Evolutionary conservation across 2,888 invertebrate species (phyloP).

Genomic region (Drosophila cracens): DNA sequence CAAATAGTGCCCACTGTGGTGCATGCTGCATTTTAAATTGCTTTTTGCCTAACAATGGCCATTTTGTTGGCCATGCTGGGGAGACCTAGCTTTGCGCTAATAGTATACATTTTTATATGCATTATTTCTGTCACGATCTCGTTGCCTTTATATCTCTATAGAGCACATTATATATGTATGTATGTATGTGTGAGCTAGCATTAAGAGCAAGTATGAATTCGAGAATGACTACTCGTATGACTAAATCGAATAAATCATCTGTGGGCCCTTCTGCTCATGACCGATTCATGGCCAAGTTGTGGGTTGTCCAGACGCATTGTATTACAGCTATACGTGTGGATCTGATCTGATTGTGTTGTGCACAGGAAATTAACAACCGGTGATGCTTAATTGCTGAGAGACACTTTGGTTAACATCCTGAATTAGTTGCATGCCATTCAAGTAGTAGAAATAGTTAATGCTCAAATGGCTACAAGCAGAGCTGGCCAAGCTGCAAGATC

Average conservation of each 20-base stretch:
- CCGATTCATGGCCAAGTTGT: constrained; percentile 50
- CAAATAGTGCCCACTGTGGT: constrained; percentile 40
- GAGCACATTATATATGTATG: constrained; percentile 25
- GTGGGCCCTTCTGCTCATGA: constrained; percentile 30
- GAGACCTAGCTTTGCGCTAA: constrained; percentile 56
- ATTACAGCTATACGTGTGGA: constrained; percentile 1
- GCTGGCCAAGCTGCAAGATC: constrained; percentile 15
- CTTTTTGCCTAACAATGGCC: constrained; percentile 58
- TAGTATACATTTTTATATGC: constrained; percentile 80
- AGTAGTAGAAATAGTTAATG: constrained; percentile 42
- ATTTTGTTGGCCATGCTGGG: constrained; percentile 58
- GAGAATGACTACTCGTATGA: constrained; percentile 23
- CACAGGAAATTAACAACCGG: constrained; percentile 42
- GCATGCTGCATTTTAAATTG: constrained; percentile 63
- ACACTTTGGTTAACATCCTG: constrained; percentile 75
- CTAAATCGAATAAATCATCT: constrained; percentile 42
- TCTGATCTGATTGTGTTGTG: constrained; percentile 4
- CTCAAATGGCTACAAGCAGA: background rate
- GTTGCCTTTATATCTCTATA: constrained; percentile 79
- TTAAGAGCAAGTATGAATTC: constrained; percentile 15
- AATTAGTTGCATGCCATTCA: constrained; percentile 71
- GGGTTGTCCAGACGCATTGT: constrained; percentile 8
- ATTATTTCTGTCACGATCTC: constrained; percentile 82
- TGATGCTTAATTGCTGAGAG: constrained; percentile 58
- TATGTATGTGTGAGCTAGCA: constrained; percentile 4